A percentile compares a stretch with the other conserved stretches of the same genome.
phyloP scores from a whole-genome alignment of 2,797 vertebrate species.

The Sphenodon punctatus region DNA sequence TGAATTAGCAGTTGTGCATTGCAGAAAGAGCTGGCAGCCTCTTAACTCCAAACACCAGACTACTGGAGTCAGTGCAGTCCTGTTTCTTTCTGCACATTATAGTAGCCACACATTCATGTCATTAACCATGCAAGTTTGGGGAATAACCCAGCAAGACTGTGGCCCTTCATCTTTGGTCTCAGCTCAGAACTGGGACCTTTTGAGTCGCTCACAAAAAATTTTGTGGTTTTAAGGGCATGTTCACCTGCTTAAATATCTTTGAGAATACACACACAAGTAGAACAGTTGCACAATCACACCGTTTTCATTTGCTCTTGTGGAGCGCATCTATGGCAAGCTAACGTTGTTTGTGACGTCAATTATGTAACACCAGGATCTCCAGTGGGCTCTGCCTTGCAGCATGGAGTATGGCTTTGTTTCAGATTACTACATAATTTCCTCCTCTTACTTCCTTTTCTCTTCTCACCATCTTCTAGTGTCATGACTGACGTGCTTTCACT shows the following conservation, averaged over 20 bases:
- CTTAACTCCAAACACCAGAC: too few species aligned
- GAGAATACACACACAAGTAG: slow-evolving; percentile 46
- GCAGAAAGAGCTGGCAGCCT: too few species aligned
- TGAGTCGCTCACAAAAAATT: too few species aligned
- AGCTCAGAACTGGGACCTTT: too few species aligned
- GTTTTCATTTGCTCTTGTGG: slow-evolving; percentile 35
- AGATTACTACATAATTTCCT: not conserved
- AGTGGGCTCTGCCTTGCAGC: slow-evolving; percentile 10
- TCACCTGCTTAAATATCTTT: slow-evolving; percentile 62
- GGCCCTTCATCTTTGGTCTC: not conserved
- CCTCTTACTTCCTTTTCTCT: not conserved
- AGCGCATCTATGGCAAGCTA: slow-evolving; percentile 44
- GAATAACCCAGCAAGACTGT: too few species aligned
- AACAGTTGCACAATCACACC: slow-evolving; percentile 26
- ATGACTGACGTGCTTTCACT: not conserved
- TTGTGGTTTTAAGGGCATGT: slow-evolving; percentile 32
- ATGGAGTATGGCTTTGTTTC: not conserved
- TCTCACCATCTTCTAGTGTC: not conserved
- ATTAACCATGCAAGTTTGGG: too few species aligned
- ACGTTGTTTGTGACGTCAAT: slow-evolving; percentile 17
- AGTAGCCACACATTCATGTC: too few species aligned
- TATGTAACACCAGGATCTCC: slow-evolving; percentile 17
- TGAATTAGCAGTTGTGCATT: too few species aligned
- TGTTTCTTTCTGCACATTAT: not conserved
- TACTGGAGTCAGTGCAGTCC: not conserved